Conservation (phyloP, 2,797 vertebrate species). For the Coregonus ussuriensis region DNA sequence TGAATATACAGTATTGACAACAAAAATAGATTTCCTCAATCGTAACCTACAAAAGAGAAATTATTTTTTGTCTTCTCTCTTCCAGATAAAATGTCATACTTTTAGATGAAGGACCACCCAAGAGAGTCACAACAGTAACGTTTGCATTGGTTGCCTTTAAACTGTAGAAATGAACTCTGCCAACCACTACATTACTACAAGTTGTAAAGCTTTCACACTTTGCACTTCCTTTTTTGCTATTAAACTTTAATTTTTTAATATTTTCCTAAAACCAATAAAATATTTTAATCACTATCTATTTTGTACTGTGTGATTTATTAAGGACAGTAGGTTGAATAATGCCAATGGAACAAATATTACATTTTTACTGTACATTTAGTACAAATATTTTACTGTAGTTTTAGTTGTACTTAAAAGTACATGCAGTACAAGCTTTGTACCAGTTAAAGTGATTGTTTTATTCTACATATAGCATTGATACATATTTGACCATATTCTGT, state of each 20-base stretch:
- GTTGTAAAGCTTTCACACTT: conserved; percentile 66
- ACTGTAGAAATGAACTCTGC: conserved; percentile 63
- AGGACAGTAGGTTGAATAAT: conserved; percentile 31
- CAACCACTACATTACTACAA: conserved; percentile 44
- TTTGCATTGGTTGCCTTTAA: conserved; percentile 62
- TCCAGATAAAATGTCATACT: conserved; percentile 81
- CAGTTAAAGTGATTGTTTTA: not conserved
- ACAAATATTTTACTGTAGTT: not conserved
- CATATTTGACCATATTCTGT: not conserved
- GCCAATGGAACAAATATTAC: conserved; percentile 7
- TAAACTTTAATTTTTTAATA: conserved; percentile 62
- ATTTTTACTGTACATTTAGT: not conserved
- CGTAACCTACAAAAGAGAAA: conserved; percentile 57
- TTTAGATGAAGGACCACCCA: conserved; percentile 75
- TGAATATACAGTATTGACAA: conserved; percentile 29
- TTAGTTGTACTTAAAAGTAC: not conserved
- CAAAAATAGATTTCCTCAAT: conserved; percentile 32
- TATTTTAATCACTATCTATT: conserved; percentile 57
- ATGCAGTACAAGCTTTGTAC: not conserved
- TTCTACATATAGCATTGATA: too few relatives aligned
- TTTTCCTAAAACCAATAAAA: conserved; percentile 72
- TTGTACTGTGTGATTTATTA: conserved; percentile 68
- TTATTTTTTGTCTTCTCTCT: conserved; percentile 75
- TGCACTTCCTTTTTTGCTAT: conserved; percentile 56
- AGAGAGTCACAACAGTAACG: conserved; percentile 64